phyloP scores from a whole-genome alignment of 92 coral and sea anemone species.

The Palythoa heliodiscus region DNA sequence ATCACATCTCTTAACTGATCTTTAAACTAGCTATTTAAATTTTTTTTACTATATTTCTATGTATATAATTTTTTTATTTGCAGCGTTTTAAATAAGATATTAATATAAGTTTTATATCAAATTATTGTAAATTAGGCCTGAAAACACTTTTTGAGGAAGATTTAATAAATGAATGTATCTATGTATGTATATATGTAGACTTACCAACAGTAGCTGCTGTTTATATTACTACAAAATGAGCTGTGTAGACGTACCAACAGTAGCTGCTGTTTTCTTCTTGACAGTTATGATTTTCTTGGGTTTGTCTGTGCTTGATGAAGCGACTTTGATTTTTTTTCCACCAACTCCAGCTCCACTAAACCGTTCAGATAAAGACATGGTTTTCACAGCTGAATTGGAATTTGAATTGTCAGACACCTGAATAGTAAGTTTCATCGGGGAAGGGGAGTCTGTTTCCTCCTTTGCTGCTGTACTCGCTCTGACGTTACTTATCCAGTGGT shows the following conservation, averaged over 20 bases:
- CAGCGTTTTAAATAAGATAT: too few species aligned
- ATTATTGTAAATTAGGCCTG: too few species aligned
- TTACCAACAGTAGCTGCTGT: too few species aligned
- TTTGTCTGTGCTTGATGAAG: slow-evolving; percentile 39
- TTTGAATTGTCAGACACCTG: slow-evolving; percentile 48
- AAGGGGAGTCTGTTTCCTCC: slow-evolving; percentile 33
- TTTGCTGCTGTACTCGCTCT: slow-evolving; percentile 46
- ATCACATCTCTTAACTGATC: too few species aligned
- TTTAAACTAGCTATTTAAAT: too few species aligned
- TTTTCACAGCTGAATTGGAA: slow-evolving; percentile 34
- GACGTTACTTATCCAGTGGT: slow-evolving; percentile 79
- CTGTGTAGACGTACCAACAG: slow-evolving; percentile 17
- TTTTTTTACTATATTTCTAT: too few species aligned
- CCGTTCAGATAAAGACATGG: slow-evolving; percentile 56
- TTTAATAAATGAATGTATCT: too few species aligned
- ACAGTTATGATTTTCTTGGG: slow-evolving; percentile 38
- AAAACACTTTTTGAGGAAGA: too few species aligned
- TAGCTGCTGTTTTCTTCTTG: slow-evolving; percentile 62
- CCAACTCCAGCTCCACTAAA: slow-evolving; percentile 50
- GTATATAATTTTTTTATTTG: too few species aligned
- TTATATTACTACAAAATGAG: too few species aligned
- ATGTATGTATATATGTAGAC: too few species aligned
- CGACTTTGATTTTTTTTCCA: slow-evolving; percentile 31
- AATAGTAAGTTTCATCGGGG: slow-evolving; percentile 54
- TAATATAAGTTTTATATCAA: too few species aligned